phyloP scores from a whole-genome alignment of 2,797 vertebrate genomes.

The Tympanoctomys barrerae region DNA sequence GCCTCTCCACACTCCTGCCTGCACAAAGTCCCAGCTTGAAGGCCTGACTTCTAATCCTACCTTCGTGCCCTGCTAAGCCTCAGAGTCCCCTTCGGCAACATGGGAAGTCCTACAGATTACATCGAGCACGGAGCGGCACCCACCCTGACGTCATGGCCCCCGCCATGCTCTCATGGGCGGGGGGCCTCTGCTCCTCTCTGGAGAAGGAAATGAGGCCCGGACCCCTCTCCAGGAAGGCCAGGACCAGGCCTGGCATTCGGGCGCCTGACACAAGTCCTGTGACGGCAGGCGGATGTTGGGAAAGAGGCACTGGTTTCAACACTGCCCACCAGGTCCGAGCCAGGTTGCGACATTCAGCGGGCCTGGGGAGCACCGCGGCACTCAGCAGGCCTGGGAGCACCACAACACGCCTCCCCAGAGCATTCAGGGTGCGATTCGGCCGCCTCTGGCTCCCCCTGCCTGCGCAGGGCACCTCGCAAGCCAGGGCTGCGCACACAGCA shows the following conservation, averaged over 20 bases:
- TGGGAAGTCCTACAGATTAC: neutral
- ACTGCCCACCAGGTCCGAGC: neutral
- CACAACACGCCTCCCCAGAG: rapidly evolving
- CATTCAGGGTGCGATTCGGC: rapidly evolving
- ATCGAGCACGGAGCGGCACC: rapidly evolving
- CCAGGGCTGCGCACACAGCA: neutral
- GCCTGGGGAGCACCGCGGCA: neutral
- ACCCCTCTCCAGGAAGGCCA: neutral
- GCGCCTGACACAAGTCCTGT: conserved; percentile 46
- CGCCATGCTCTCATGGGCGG: rapidly evolving
- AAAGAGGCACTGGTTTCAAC: conserved; percentile 73
- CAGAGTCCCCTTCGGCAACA: neutral
- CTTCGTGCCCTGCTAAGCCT: neutral
- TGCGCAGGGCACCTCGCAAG: too few species aligned
- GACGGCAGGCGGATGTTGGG: conserved; percentile 75
- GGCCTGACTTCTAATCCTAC: neutral
- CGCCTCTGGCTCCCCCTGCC: neutral
- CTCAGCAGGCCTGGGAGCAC: neutral
- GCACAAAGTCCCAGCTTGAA: too few species aligned
- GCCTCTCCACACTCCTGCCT: neutral
- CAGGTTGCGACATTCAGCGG: neutral
- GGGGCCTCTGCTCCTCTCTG: neutral
- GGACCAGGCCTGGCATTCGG: conserved; percentile 13
- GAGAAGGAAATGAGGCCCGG: conserved; percentile 53
- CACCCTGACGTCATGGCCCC: neutral